Evolutionary conservation across 1,140 invertebrate genomes (phyloP), one percentile per base, ranked within the genome.

Genomic region (Drosophila asahinai): DNA sequence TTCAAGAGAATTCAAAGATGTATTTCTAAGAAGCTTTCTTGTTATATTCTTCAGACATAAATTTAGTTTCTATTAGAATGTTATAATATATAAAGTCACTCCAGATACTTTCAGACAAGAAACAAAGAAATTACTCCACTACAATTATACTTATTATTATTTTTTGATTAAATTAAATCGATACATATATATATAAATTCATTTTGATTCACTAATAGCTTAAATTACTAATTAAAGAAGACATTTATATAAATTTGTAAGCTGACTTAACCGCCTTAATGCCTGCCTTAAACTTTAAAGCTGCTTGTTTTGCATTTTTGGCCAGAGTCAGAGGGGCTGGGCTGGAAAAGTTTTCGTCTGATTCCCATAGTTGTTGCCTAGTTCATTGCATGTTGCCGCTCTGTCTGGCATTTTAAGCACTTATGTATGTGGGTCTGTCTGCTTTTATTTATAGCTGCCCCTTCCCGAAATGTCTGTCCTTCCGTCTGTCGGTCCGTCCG

Each of bases 341-440:
- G 8, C 58, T 67, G 43, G 33, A 47, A 25, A 71, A 58, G 51
- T 72, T 72, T 70, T 25, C 64, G 65, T 38, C 42, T 58, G 42
- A 73, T 71, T 71, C 45, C 45, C 22, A 12, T 42, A 59, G 40
- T 71, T 70, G 83, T 57, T 83, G 79, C 51, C 47, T 74, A 73
- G 86, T 81, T 89, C 84, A 86, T 90, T 86, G 81, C 86, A 90
- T 90, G 86, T 90, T 90, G 86, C 86, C 86, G 62, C 65, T 58
- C 81, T 90, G 86, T 90, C 86, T 90, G 86, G 81, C 86, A 80
- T 82, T 90, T 90, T 80, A 84, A 84, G 81, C 77, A 81, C 77
- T 87, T 78, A 75, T 84, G 73, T 76, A 55, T 48, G 73, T 54
- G 73, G 55, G 40, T 52, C 25, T 65, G 55, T 59, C 51, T 70